Base-by-base conservation (phyloP, 37 sponge, comb jelly and placozoan genomes). In the Amphimedon queenslandica region DNA sequence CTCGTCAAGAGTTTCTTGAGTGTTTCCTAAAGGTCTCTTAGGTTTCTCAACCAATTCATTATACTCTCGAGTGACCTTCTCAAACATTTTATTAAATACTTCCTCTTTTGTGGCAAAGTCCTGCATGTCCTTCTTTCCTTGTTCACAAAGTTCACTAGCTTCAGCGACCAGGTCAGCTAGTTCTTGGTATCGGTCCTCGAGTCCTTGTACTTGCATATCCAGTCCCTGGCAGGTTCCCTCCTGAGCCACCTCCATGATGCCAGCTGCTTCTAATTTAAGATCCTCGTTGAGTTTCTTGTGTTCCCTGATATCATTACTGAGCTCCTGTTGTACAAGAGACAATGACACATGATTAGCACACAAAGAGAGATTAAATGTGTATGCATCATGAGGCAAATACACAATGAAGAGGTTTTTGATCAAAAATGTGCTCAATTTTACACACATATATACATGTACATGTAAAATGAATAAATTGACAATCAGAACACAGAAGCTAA, bases 11-110 rank as follows among this genome's bases (percentile, higher is more conserved):
- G 71, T 73, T 31, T 38, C 40, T 42, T 78, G 73, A 18, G 72
- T 53, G 4, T 55, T 72, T 23, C 84, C 84, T 39, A 84, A 65
- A 13, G 84, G 84, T 32, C 42, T 72, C 79, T 76, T 84, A 34
- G 29, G 57, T 55, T 72, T 51, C 33, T 18, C 65, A 40, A n/a
- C 55, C 34, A 63, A 30, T 31, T 4, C 58, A 34, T 73, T 56
- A 1, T 37, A 65, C 36, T 66, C 29, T 42, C 32, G 42, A 16
- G 37, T 56, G 27, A 77, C 37, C 73, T 65, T 77, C 8, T 36
- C 24, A 0, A 21, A 51, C 40, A 84, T 70, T n/a, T 42, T 38
- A 30, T 70, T 40, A 31, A 37, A 60, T 6, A 60, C n/a, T 18
- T 55, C 30, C 30, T 41, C 30, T 55, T 78, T 63, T 37, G 2